phyloP scores from a whole-genome alignment of 2,113 vertebrate genomes.

The Psophia crepitans region DNA sequence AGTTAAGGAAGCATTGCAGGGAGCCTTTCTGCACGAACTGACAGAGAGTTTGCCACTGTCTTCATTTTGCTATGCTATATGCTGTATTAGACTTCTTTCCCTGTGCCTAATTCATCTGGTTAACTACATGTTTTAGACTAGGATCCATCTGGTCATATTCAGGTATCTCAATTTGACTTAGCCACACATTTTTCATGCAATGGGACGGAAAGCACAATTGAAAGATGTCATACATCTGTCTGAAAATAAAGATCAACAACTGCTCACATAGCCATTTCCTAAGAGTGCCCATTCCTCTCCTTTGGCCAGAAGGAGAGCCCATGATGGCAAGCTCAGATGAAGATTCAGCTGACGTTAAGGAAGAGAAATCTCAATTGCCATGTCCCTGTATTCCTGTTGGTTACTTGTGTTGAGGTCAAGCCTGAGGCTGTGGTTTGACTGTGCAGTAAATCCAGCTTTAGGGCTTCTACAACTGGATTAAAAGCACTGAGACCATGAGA shows the following conservation, averaged over 20 bases:
- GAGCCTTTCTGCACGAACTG: background rate
- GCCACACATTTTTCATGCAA: background rate
- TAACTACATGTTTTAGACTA: background rate
- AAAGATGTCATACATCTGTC: background rate
- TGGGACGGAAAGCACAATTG: background rate
- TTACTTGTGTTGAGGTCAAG: background rate
- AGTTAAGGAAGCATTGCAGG: background rate
- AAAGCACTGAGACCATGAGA: background rate
- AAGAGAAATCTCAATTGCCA: background rate
- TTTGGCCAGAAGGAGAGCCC: background rate
- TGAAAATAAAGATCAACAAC: background rate
- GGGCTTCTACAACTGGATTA: background rate
- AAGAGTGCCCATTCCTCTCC: background rate
- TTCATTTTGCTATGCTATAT: background rate
- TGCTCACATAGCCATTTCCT: background rate
- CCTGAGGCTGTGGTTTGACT: background rate
- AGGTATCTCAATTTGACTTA: background rate
- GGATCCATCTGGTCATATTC: background rate
- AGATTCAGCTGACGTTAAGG: background rate
- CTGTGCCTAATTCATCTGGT: background rate
- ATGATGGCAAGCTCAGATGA: background rate
- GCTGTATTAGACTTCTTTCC: background rate
- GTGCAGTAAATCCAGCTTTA: conserved; percentile 14
- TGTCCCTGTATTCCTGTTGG: background rate
- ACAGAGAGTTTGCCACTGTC: background rate